phyloP scores from a whole-genome alignment of 2,797 vertebrate genomes.

The Paguma larvata region DNA sequence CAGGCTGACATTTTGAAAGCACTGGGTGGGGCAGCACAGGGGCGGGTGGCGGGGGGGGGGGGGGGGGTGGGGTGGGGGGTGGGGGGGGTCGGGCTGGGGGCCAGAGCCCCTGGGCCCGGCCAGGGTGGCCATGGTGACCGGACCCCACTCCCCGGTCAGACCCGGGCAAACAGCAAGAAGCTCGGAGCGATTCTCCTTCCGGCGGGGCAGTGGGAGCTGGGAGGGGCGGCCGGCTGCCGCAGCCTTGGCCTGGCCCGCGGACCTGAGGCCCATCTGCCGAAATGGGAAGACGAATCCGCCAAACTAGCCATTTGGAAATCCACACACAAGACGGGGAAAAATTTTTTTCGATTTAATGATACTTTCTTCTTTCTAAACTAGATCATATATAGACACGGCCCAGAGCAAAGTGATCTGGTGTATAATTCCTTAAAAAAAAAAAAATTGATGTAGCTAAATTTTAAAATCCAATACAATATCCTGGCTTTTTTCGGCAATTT shows the following conservation, averaged over 20 bases:
- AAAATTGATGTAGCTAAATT: neutral
- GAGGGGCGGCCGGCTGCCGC: neutral
- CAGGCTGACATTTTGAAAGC: neutral
- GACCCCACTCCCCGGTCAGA: neutral
- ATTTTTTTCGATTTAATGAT: neutral
- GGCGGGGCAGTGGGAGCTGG: neutral
- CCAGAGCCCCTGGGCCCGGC: slow-evolving; percentile 7
- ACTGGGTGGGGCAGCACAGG: slow-evolving; percentile 23
- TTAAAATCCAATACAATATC: neutral
- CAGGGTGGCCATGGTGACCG: rapidly evolving
- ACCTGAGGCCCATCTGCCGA: neutral
- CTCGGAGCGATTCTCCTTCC: neutral
- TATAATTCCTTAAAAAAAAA: neutral
- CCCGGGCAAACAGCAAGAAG: neutral
- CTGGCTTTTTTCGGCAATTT: neutral
- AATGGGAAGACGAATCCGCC: neutral
- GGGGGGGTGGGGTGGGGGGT: too few relatives aligned
- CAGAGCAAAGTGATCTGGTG: neutral
- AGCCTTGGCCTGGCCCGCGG: neutral
- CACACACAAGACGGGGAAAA: neutral
- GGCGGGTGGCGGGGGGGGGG: neutral
- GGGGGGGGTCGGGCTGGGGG: neutral
- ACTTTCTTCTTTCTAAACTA: neutral
- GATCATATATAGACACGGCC: neutral
- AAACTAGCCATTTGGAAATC: slow-evolving; percentile 1